Evolutionary conservation across 2,113 vertebrate genomes (phyloP), one percentile per base, ranked within the genome.

Genomic region (Leucoraja erinaceus): DNA sequence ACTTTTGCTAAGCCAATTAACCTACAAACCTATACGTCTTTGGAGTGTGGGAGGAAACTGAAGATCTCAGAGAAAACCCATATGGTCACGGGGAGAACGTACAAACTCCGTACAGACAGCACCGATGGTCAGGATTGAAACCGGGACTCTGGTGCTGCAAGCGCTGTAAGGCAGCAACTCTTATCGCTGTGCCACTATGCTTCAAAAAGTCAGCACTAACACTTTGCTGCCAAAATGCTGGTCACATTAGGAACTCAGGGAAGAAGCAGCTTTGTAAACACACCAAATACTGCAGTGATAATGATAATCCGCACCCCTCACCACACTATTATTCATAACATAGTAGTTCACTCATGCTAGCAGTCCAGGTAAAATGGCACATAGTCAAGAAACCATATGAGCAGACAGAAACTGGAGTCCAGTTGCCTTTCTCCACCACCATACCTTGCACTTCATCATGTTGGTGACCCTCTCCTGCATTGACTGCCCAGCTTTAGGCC

Each of bases 371-470:
- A 88, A 88, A 63, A 63, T 88, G 25, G 28, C 1, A 33, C 7
- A 14, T 3, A 1, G 31, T 31, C 59, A 63, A 88, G 83, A 88
- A 88, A 88, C 83, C 31, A 28, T 31, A 66, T 31, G 28, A 88
- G n/a, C n/a, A 31, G 28, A 12, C 22, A 88, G 59, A 66, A 31
- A 63, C 20, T 88, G 28, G 4, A 28, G 47, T 5, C 81, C 8
- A 86, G 81, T 4, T 84, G 81, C 25, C 47, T 56, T 86, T 86
- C 61, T 14, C 56, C 54, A 74, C 25, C 28, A 93, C 33, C 94
- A 94, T 94, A 99, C 98, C 97, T 98, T 98, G 95, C 97, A 98
- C 90, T 97, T 96, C 94, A 99, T 95, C 97, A 99, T 97, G 95
- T 97, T 96, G 83, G 94, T 95, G 93, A 99, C 97, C 92, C 98